Evolutionary conservation across 2,888 invertebrate genomes (phyloP), one percentile per base, ranked within the genome.

Genomic region (Morpho helenor): DNA sequence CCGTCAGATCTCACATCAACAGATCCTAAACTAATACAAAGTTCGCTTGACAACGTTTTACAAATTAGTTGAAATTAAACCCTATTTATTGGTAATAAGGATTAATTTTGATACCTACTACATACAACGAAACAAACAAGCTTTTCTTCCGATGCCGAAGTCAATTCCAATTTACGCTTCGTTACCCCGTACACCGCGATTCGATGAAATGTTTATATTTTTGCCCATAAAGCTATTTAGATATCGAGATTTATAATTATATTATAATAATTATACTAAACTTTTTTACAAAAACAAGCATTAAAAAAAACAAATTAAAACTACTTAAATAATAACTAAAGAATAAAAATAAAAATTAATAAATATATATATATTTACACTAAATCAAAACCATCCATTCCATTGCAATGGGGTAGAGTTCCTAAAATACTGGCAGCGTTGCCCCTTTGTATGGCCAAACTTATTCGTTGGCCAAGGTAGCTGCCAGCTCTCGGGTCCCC

Each of bases 131-230:
- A 67, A 66, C 73, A 71, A 73, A 72, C 66, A 72, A 71, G 72
- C 63, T 66, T 72, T 72, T 67, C 72, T 70, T 73, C 68, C 70
- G 72, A 72, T 69, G 68, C 64, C 64, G 63, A 70, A 72, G 71
- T 74, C 71, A 71, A 73, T 76, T 74, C 71, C 73, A 69, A 72
- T 76, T 76, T 72, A 68, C 73, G 74, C 77, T 79, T 80, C 76
- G 79, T 80, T 80, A 80, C 69, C 68, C 70, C 65, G 69, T 66
- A 66, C 49, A 49, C 57, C 56, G 62, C 64, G 62, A 64, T 66
- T 61, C 63, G 59, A 57, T 61, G 68, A 65, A 69, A 66, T 73
- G 76, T 72, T 69, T 68, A 55, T 58, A 22, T 46, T 41, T 45
- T 7, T 40, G 42, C 31, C 51, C 44, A 43, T 42, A 50, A 49